Evolutionary conservation across 2,888 invertebrate species (phyloP).

Genomic region (Portevinia maculata): DNA sequence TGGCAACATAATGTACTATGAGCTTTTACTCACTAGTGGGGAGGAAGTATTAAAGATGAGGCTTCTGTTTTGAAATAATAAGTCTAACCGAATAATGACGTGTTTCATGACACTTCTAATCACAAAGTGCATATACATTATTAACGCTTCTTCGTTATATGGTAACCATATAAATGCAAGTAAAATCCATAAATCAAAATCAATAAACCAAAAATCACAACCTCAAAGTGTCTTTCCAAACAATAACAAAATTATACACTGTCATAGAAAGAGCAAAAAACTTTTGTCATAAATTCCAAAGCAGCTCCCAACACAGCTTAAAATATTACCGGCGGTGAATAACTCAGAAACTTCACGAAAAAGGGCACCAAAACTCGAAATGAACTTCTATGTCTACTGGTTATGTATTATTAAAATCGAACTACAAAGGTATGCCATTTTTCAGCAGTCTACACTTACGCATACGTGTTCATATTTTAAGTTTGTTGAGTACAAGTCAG

Average conservation of each 20-base stretch:
- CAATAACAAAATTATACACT: constrained; percentile 20
- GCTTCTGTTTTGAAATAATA: too few relatives aligned
- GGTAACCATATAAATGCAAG: not conserved
- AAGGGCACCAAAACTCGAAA: constrained; percentile 21
- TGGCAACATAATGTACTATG: too few relatives aligned
- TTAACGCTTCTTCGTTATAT: too few relatives aligned
- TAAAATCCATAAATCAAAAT: not conserved
- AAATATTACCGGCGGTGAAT: constrained; percentile 32
- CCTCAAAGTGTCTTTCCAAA: not conserved
- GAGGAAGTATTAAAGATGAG: too few relatives aligned
- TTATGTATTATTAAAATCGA: constrained; percentile 50
- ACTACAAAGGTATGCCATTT: constrained; percentile 38
- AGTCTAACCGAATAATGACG: too few relatives aligned
- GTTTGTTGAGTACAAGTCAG: constrained; percentile 50
- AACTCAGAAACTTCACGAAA: constrained; percentile 7
- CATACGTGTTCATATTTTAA: constrained; percentile 28
- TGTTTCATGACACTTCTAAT: too few relatives aligned
- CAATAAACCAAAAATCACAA: not conserved
- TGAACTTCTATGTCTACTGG: constrained; percentile 36
- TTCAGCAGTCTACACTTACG: constrained; percentile 42
- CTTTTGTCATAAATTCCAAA: constrained; percentile 56
- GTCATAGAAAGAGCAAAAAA: constrained; percentile 34
- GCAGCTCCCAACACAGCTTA: constrained; percentile 56
- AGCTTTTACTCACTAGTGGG: too few relatives aligned
- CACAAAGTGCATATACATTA: too few relatives aligned